Evolutionary conservation across 2,888 invertebrate genomes (phyloP).

Genomic region (Eilema sororculum): DNA sequence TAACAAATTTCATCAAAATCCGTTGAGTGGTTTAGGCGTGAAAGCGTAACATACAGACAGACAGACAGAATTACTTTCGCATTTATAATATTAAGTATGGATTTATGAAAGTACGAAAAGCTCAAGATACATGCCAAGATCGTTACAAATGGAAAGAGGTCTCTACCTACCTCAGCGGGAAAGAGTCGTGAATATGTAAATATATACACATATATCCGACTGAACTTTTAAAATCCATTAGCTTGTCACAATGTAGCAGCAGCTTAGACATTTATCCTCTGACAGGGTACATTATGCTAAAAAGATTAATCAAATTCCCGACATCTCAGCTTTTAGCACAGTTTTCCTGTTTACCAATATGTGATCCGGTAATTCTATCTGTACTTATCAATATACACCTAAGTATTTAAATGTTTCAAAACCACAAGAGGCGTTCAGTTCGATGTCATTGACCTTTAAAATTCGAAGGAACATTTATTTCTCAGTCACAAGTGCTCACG

Average conservation of each 20-base stretch:
- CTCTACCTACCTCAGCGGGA: background rate
- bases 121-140: background rate
- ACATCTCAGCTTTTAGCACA: conserved; percentile 33
- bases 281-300: conserved; percentile 26
- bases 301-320: conserved; percentile 24
- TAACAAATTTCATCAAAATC: too few species aligned
- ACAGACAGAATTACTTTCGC: too few species aligned
- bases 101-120: background rate
- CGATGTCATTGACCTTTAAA: conserved; percentile 59
- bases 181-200: background rate
- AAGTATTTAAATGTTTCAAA: conserved; percentile 34
- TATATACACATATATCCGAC: background rate
- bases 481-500: conserved; percentile 10
- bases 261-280: conserved; percentile 34
- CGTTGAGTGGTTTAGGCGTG: too few species aligned
- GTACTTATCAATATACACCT: conserved; percentile 30
- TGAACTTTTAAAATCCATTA: conserved; percentile 20
- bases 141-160: background rate
- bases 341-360: conserved; percentile 42
- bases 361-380: conserved; percentile 28
- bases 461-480: conserved; percentile 22
- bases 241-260: conserved; percentile 9
- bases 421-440: conserved; percentile 36
- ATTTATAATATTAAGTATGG: too few species aligned
- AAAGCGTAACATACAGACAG: too few species aligned